phyloP scores from a whole-genome alignment of 2,113 vertebrate genomes.

The Trichomycterus rosablanca region DNA sequence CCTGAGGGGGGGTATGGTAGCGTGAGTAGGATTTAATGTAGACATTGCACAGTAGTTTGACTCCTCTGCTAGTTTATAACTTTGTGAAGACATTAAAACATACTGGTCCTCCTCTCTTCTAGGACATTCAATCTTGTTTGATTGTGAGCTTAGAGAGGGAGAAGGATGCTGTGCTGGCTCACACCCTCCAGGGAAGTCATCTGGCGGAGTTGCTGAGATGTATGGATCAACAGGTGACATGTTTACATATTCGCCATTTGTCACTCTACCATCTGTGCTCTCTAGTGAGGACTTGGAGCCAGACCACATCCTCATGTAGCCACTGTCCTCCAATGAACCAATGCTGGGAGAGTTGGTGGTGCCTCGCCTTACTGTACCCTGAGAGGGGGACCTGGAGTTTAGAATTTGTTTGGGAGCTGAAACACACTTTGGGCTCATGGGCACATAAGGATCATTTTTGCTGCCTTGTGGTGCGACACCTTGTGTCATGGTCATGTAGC shows the following conservation, averaged over 20 bases:
- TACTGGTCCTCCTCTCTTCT: conserved; percentile 75
- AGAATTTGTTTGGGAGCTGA: conserved; percentile 91
- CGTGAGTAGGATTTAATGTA: conserved; percentile 42
- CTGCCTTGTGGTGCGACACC: conserved; percentile 62
- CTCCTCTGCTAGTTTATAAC: conserved; percentile 74
- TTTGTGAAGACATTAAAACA: conserved; percentile 83
- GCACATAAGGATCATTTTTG: conserved; percentile 78
- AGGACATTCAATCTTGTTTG: conserved; percentile 55
- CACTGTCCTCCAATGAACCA: conserved; percentile 80
- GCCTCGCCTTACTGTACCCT: conserved; percentile 50
- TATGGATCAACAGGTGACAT: conserved; percentile 83
- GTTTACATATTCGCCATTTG: conserved; percentile 82
- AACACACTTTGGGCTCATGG: conserved; percentile 93
- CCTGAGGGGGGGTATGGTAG: conserved; percentile 65
- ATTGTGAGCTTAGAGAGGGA: conserved; percentile 64
- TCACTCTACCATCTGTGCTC: conserved; percentile 70
- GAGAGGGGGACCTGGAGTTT: conserved; percentile 72
- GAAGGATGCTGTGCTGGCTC: conserved; percentile 48
- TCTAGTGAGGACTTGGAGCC: conserved; percentile 78
- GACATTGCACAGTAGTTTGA: conserved; percentile 36
- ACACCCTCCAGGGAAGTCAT: conserved; percentile 60
- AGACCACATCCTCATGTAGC: conserved; percentile 93
- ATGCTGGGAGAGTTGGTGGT: conserved; percentile 74
- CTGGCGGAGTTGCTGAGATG: conserved; percentile 62
- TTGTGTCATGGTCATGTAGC: conserved; percentile 93